Evolutionary conservation across 2,888 invertebrate genomes (phyloP), one percentile per base, ranked within the genome.

Genomic region (Drosophila basisetae): DNA sequence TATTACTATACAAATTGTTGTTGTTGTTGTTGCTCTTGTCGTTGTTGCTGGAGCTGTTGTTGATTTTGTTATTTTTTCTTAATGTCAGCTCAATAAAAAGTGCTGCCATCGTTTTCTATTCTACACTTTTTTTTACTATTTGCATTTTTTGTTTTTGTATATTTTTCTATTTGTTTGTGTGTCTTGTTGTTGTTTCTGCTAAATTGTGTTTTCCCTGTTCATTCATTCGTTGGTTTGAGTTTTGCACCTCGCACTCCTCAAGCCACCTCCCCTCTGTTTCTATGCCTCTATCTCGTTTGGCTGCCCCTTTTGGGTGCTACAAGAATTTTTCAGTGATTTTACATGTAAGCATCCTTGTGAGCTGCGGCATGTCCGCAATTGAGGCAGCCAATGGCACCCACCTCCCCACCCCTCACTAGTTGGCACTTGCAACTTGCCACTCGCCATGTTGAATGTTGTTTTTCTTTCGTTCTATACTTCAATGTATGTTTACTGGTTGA

Each of bases 311-410:
- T 39, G 72, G 68, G 50, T 41, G 60, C 70, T 74, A 60, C 78
- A 74, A 80, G 80, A 73, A 86, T 84, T 85, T 90, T 87, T 82
- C 85, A 85, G 78, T 91, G 92, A 91, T 91, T 92, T 91, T 84
- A 84, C 90, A 89, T 92, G 91, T 91, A 92, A 92, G 91, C 87
- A 87, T 89, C 82, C 91, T 90, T 85, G 91, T 90, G 91, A 92
- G 91, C 83, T 89, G 84, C 78, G 90, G 83, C 89, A 89, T 91
- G 92, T 92, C 91, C 90, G 84, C 92, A 92, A 90, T 92, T 90
- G 92, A 89, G 68, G 88, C 89, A 86, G 74, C 80, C 78, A 83
- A 68, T 68, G 54, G 58, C 13, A 0, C 18, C 28, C 25, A 13
- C 13, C 35, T 11, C 4, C 33, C 18, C 33, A 25, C 13, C 28